Percentiles rank a stretch among this genome's conserved stretches.
These are phyloP conservation scores for Staurois parvus DNA, from an alignment of 2,797 vertebrate genomes.

Conservation along the genomic window DNA sequence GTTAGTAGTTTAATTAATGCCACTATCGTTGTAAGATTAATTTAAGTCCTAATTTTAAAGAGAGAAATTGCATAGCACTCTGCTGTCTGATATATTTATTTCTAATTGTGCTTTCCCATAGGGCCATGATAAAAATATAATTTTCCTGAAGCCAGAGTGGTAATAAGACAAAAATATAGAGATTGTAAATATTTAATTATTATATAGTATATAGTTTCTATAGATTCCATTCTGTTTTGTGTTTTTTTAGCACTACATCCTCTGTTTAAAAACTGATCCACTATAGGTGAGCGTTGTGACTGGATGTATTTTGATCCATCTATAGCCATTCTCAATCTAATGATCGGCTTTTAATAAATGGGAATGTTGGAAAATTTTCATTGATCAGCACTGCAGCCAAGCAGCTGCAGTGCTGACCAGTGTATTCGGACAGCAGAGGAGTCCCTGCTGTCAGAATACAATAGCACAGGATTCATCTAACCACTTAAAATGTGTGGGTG, in stretches of 20 bases:
- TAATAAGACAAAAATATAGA: not conserved
- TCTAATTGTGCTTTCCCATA: not conserved
- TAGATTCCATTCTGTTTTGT: not conserved
- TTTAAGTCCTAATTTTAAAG: slow-evolving; percentile 3
- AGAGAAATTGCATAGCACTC: not conserved
- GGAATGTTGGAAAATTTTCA: no score
- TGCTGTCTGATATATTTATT: slow-evolving; percentile 1
- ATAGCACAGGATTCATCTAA: no score
- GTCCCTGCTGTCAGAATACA: no score
- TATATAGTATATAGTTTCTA: no score
- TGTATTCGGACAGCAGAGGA: no score
- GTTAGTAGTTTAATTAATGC: slow-evolving; percentile 40
- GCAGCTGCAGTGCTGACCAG: no score
- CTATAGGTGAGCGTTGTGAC: no score
- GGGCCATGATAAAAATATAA: slow-evolving; percentile 13
- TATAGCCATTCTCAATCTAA: no score
- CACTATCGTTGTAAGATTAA: slow-evolving; percentile 12
- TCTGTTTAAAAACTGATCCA: not conserved
- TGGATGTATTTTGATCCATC: no score
- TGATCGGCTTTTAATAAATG: no score
- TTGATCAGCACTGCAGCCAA: no score
- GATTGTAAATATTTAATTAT: not conserved
- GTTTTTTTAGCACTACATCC: not conserved
- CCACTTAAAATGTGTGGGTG: no score
- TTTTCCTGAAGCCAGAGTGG: slow-evolving; percentile 12